These are phyloP conservation scores for Acanthoscelides obtectus DNA, from an alignment of 2,888 invertebrate genomes.

Conservation along the genomic window DNA sequence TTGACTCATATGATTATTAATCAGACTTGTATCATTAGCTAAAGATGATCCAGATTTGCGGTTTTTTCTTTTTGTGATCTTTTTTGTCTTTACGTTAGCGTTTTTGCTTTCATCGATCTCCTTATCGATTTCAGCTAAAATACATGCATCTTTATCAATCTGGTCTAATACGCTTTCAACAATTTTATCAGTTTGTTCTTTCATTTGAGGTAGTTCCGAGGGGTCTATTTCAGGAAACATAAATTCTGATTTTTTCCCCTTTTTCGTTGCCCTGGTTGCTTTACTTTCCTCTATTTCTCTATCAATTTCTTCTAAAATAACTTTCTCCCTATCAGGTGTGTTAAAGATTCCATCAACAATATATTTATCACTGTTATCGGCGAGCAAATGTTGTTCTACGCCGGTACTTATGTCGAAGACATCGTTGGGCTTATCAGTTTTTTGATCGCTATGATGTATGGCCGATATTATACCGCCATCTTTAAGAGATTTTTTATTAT, in stretches of 20 bases:
- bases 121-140: no score
- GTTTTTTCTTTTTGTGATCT: background rate
- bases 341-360: background rate
- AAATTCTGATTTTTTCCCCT: background rate
- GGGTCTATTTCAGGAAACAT: background rate
- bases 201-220: background rate
- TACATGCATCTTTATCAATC: background rate
- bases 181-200: background rate
- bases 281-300: slow-evolving; percentile 8
- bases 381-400: background rate
- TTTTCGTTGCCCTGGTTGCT: slow-evolving; percentile 15
- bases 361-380: background rate
- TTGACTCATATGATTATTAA: background rate
- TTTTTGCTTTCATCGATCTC: background rate
- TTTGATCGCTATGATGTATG: background rate
- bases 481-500: background rate
- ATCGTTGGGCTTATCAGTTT: background rate
- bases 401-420: background rate
- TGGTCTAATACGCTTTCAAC: background rate
- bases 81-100: background rate
- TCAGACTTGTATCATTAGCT: background rate
- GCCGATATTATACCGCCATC: background rate
- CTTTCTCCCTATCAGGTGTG: background rate
- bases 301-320: slow-evolving; percentile 9
- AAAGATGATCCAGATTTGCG: background rate